Percentiles rank a stretch among this genome's conserved stretches.
Evolutionary conservation across 2,113 vertebrate genomes (phyloP).

Genomic region (Platysteira castanea): DNA sequence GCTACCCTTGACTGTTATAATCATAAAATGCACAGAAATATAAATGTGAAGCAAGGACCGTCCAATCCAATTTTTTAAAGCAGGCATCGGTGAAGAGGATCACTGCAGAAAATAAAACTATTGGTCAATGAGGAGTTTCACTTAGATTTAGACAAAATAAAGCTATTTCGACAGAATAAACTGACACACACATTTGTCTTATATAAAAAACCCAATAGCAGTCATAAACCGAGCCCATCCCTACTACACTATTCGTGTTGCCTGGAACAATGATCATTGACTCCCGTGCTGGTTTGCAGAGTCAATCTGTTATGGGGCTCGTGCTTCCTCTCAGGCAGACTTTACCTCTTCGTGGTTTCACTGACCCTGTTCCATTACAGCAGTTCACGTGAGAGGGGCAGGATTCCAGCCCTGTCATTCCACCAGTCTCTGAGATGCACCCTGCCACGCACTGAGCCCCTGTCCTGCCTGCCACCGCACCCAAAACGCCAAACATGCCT

Average conservation of each 20-base stretch:
- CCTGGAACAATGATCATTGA: neutral
- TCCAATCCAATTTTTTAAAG: neutral
- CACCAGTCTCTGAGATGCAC: neutral
- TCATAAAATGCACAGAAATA: neutral
- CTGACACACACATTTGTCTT: neutral
- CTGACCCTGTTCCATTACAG: neutral
- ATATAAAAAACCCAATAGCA: neutral
- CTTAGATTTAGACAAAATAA: neutral
- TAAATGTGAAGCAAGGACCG: neutral
- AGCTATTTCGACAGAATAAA: neutral
- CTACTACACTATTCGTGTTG: neutral
- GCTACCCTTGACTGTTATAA: neutral
- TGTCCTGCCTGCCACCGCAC: neutral
- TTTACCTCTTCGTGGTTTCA: neutral
- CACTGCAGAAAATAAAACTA: neutral
- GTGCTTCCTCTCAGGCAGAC: neutral
- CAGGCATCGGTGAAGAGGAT: neutral
- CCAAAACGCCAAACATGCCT: neutral
- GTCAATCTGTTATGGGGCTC: neutral
- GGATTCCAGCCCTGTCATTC: neutral
- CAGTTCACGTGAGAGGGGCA: neutral
- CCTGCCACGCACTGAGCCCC: neutral
- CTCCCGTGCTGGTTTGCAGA: accelerated
- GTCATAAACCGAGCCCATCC: neutral
- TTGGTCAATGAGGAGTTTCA: neutral